Base-by-base conservation (phyloP, 2,797 vertebrate genomes). In the Notolepis coatsorum region DNA sequence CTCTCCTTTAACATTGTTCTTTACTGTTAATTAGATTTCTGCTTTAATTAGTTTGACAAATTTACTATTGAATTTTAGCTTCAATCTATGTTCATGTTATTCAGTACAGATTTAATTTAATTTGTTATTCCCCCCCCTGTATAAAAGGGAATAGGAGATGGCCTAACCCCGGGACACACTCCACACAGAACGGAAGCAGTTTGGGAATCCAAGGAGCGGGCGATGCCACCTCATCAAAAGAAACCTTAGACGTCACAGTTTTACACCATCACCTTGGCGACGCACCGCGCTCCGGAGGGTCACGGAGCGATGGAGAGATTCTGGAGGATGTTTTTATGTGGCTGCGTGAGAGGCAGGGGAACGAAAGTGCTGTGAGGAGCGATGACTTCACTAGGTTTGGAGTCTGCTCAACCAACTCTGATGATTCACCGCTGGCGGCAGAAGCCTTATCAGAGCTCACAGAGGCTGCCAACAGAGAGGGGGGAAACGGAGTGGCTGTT, bases 341-440 rank as follows among this genome's bases (percentile, higher is more conserved):
- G 0, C 18, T 94, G 56, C 73, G 39, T 27, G 75, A 86, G 6
- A 55, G 28, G 24, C 53, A 60, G 39, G 69, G 45, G 39, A 27
- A 41, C 1, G 65, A 70, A 0, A 15, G 51, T 0, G 73, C 79
- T n/a, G 65, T 65, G 30, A 50, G 55, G 4, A 75, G 64, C 52
- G 25, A 28, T 39, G 80, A 58, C 20, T 37, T 77, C 49, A 2
- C 77, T 30, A 38, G 21, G 23, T 89, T 93, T 60, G 91, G 90
- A 51, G 21, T 90, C 60, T 93, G 92, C 71, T 6, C 46, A 0
- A n/a, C n/a, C n/a, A 17, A 1, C 0, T 56, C 75, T 1, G 62
- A 65, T 2, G 49, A 23, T 6, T 51, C 64, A 0, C n/a, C 65
- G 6, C 27, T 4, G 4, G 21, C 4, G 25, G 45, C 53, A 0